Percentiles rank a stretch among this genome's conserved stretches.
These are phyloP conservation scores for Sterrhoptilus dennistouni DNA, from an alignment of 2,113 vertebrate species.

Conservation along the genomic window DNA sequence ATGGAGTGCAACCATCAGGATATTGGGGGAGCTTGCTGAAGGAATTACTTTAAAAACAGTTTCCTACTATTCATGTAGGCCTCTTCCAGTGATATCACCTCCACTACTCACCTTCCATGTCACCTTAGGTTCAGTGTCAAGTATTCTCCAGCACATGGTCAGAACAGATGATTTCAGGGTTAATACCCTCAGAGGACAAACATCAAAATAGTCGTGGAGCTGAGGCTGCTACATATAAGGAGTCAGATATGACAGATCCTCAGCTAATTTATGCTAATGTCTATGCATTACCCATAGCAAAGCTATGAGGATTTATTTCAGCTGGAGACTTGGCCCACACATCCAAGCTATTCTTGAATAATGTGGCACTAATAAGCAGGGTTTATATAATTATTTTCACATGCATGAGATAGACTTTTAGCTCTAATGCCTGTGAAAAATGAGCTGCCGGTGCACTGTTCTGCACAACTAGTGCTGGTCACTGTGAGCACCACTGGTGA, in stretches of 20 bases:
- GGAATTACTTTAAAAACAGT: not conserved
- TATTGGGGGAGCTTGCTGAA: not conserved
- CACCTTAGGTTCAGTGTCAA: not conserved
- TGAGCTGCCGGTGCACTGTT: not conserved
- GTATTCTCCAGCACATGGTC: too few relatives aligned
- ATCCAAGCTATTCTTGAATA: not conserved
- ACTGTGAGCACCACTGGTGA: not conserved
- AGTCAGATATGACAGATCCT: not conserved
- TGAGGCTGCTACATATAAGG: not conserved
- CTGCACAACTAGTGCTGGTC: not conserved
- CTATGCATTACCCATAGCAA: not conserved
- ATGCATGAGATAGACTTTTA: not conserved
- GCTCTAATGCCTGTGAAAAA: not conserved
- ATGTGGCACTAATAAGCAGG: not conserved
- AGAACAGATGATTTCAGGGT: not conserved
- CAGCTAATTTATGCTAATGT: not conserved
- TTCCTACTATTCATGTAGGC: accelerated
- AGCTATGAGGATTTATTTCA: not conserved
- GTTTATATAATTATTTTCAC: not conserved
- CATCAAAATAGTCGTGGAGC: not conserved
- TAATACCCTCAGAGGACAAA: not conserved
- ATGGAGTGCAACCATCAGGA: not conserved
- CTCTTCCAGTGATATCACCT: not conserved
- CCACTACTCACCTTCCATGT: accelerated
- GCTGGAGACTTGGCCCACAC: not conserved